phyloP scores from a whole-genome alignment of 2,113 vertebrate genomes.

The Actenoides hombroni region DNA sequence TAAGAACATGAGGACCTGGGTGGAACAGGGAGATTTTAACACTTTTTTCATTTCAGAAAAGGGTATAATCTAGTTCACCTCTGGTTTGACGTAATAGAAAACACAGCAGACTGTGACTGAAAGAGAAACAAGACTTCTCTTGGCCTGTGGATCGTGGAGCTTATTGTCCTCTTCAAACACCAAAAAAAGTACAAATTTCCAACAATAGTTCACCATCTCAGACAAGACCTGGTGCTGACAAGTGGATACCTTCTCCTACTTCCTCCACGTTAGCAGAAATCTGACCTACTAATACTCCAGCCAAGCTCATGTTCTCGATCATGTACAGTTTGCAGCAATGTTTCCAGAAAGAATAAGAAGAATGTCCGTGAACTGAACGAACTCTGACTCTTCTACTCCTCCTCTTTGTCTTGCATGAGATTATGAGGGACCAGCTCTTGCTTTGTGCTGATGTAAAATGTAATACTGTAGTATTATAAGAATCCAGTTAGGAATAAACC shows the following conservation, averaged over 20 bases:
- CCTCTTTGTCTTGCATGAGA: not conserved
- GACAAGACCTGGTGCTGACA: not conserved
- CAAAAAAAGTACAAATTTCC: not conserved
- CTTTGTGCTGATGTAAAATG: not conserved
- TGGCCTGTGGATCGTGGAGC: not conserved
- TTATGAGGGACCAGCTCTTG: not conserved
- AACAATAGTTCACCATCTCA: not conserved
- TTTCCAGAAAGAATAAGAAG: not conserved
- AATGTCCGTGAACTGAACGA: not conserved
- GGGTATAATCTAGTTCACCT: not conserved
- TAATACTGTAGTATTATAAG: not conserved
- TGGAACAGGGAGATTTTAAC: not conserved
- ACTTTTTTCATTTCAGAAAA: not conserved
- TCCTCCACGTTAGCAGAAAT: not conserved
- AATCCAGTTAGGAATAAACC: not conserved
- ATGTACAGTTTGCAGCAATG: not conserved
- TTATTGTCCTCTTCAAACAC: not conserved
- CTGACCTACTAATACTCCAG: not conserved
- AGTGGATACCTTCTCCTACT: not conserved
- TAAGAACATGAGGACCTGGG: not conserved
- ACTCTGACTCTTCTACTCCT: not conserved
- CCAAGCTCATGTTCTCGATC: not conserved
- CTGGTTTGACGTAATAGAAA: not conserved
- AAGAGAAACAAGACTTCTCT: not conserved
- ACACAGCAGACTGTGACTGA: not conserved